Percentiles rank a stretch among this genome's conserved stretches.
Conservation (phyloP, 2,113 vertebrate genomes). For the Hepsetus odoe region DNA sequence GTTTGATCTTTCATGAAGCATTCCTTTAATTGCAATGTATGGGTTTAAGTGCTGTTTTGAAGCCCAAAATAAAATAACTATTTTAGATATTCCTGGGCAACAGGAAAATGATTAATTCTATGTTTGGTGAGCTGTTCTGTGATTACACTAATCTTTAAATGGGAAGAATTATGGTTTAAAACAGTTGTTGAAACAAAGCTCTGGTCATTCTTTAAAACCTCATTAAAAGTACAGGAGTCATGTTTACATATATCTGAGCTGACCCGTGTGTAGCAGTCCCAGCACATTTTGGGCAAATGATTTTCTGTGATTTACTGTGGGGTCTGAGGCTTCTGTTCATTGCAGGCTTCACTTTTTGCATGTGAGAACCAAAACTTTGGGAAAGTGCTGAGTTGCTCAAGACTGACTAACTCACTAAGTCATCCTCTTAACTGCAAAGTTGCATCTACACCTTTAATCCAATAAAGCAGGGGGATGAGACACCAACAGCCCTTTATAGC, state of each 20-base stretch:
- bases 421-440: conserved; percentile 5
- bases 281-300: neutral
- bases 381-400: neutral
- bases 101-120: no score
- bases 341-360: neutral
- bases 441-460: conserved; percentile 25
- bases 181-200: no score
- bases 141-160: no score
- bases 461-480: conserved; percentile 11
- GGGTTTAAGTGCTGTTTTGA: no score
- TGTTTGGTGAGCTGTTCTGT: no score
- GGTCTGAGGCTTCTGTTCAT: neutral
- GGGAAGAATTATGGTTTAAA: no score
- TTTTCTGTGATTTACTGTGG: neutral
- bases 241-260: neutral
- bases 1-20: no score
- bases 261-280: neutral
- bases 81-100: no score
- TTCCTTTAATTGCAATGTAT: no score
- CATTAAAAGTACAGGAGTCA: no score
- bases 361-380: neutral
- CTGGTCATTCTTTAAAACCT: no score
- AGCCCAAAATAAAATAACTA: no score
- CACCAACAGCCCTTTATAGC: neutral
- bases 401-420: conserved; percentile 18